These are phyloP conservation scores for Macropodus opercularis DNA, from an alignment of 2,797 vertebrate genomes.

Conservation along the genomic window DNA sequence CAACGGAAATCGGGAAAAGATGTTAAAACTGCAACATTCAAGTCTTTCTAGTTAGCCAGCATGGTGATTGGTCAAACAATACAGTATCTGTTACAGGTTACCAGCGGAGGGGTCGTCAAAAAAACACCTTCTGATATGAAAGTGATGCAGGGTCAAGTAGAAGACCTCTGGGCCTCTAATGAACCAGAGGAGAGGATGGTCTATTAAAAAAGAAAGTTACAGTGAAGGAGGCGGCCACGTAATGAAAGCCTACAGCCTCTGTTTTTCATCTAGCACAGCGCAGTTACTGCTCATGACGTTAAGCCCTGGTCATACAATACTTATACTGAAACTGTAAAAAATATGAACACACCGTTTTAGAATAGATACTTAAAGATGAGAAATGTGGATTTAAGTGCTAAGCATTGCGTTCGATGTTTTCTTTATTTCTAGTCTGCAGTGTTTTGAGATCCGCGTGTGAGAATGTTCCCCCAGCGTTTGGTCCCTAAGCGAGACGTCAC, in stretches of 20 bases:
- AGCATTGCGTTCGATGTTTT: conserved; percentile 59
- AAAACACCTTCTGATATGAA: conserved; percentile 64
- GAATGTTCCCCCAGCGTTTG: conserved; percentile 62
- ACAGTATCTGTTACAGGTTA: conserved; percentile 36
- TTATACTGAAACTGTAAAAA: conserved; percentile 53
- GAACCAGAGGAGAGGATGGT: conserved; percentile 43
- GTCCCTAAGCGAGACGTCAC: conserved; percentile 69
- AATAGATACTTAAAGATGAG: conserved; percentile 40
- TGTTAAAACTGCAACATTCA: conserved; percentile 69
- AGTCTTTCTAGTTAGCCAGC: conserved; percentile 71
- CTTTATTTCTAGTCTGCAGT: conserved; percentile 57
- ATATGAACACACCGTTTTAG: conserved; percentile 48
- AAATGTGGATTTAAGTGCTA: conserved; percentile 59
- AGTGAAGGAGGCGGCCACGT: conserved; percentile 41
- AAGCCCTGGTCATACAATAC: conserved; percentile 53
- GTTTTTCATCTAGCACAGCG: conserved; percentile 52
- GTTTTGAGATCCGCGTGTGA: conserved; percentile 52
- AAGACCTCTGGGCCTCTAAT: conserved; percentile 32
- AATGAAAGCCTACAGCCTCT: conserved; percentile 46
- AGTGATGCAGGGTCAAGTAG: conserved; percentile 39
- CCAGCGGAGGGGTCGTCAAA: conserved; percentile 32
- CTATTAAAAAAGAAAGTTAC: conserved; percentile 29
- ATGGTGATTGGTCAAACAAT: conserved; percentile 68
- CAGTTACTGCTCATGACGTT: conserved; percentile 52
- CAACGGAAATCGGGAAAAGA: conserved; percentile 39